Conservation (phyloP, 1,140 invertebrate species). For the Globodera ellingtonae region DNA sequence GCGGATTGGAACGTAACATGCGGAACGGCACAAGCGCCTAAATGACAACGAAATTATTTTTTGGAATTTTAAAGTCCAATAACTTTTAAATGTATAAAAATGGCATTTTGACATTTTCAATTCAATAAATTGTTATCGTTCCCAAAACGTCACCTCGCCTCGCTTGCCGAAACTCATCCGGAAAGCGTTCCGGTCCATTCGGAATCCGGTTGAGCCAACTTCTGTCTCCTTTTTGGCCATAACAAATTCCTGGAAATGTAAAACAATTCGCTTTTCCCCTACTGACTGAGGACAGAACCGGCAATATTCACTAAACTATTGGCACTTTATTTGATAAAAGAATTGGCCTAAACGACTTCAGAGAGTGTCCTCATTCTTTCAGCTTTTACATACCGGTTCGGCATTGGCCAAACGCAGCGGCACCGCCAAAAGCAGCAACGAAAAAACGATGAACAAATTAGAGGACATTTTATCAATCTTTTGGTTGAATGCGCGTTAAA, state of each 20-base stretch:
- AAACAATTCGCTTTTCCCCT: too few species aligned
- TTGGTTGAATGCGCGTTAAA: not conserved
- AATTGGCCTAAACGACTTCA: not conserved
- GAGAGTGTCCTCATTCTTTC: not conserved
- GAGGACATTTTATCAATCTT: too few species aligned
- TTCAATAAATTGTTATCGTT: too few species aligned
- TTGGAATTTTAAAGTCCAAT: not conserved
- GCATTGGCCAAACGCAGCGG: not conserved
- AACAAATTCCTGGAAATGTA: not conserved
- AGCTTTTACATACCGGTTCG: not conserved
- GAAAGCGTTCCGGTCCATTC: slow-evolving; percentile 33
- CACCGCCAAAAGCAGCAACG: not conserved
- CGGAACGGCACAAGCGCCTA: not conserved
- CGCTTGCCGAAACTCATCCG: slow-evolving; percentile 33
- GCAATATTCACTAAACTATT: too few species aligned
- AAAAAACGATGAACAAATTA: not conserved
- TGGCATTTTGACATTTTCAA: not conserved
- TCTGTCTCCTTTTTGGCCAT: not conserved
- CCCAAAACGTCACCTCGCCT: too few species aligned
- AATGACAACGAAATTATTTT: not conserved
- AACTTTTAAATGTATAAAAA: not conserved
- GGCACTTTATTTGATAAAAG: too few species aligned
- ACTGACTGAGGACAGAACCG: too few species aligned
- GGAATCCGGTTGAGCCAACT: not conserved
- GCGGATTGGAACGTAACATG: not conserved